Evolutionary conservation across 2,113 vertebrate species (phyloP).

Genomic region (Clinocottus analis): DNA sequence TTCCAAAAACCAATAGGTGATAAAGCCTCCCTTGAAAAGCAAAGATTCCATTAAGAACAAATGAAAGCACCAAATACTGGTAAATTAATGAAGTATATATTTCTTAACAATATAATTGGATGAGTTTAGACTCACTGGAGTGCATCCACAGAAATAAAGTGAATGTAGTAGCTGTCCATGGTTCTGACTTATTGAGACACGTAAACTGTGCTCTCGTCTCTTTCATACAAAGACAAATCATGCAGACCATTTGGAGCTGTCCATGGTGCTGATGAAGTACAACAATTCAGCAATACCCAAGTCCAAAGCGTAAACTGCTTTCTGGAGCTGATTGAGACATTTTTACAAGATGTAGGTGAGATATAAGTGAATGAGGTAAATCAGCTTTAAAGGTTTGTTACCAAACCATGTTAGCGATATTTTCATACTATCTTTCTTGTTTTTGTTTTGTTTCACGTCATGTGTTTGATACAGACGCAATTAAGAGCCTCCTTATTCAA

Average conservation of each 20-base stretch:
- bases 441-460: slow-evolving; percentile 4
- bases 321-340: background rate
- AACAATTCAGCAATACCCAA: background rate
- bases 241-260: slow-evolving; percentile 39
- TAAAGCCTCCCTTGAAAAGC: background rate
- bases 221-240: background rate
- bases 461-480: slow-evolving; percentile 43
- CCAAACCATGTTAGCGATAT: background rate
- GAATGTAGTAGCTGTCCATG: slow-evolving; percentile 31
- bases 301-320: background rate
- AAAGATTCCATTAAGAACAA: background rate
- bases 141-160: background rate
- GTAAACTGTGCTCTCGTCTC: background rate
- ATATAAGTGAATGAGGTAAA: background rate
- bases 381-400: background rate
- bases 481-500: slow-evolving; percentile 44
- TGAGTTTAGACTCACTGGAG: background rate
- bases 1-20: background rate
- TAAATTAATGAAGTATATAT: background rate
- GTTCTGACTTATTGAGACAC: slow-evolving; percentile 27
- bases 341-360: background rate
- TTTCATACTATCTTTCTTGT: background rate
- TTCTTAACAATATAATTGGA: background rate
- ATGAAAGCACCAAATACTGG: background rate
- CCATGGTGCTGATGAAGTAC: slow-evolving; percentile 77